Percentiles rank a stretch among this genome's conserved stretches.
phyloP scores from a whole-genome alignment of 2,888 invertebrate genomes.

The Antitype chi region DNA sequence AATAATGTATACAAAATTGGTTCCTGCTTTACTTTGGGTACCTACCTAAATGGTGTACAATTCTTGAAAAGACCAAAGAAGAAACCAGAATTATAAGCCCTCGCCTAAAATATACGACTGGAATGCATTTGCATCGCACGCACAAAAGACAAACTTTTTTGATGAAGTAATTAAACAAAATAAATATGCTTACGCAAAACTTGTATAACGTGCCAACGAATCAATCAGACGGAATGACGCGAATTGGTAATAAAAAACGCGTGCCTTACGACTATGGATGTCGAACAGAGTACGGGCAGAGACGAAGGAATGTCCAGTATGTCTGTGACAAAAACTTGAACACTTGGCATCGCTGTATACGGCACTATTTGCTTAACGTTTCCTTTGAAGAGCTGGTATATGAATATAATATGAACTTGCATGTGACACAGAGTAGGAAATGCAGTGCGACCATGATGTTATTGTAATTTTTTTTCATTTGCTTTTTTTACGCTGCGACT shows the following conservation, averaged over 20 bases:
- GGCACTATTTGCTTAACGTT: constrained; percentile 42
- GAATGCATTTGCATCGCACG: constrained; percentile 26
- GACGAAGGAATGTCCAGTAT: constrained; percentile 46
- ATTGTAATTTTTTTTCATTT: constrained; percentile 15
- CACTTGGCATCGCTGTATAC: constrained; percentile 58
- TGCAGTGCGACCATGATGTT: background rate
- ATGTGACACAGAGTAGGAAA: constrained; percentile 15
- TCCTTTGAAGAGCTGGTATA: constrained; percentile 19
- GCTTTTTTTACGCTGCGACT: background rate
- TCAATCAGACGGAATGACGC: constrained; percentile 77
- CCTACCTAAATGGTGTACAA: fast-evolving
- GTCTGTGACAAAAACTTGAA: constrained; percentile 69
- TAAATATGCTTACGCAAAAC: constrained; percentile 41
- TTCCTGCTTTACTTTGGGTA: background rate
- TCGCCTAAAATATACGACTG: background rate
- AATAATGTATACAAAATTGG: background rate
- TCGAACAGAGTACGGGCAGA: constrained; percentile 33
- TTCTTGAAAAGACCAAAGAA: constrained; percentile 4
- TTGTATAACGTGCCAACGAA: constrained; percentile 68
- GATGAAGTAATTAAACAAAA: constrained; percentile 57
- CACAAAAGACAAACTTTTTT: constrained; percentile 27
- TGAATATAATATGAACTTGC: constrained; percentile 25
- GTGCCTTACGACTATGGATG: constrained; percentile 73
- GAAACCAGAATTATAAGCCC: background rate
- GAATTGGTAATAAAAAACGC: constrained; percentile 73